Percentiles rank a stretch among this genome's conserved stretches.
These are phyloP conservation scores for Ostrea edulis DNA, from an alignment of 1,140 invertebrate genomes.

Conservation along the genomic window DNA sequence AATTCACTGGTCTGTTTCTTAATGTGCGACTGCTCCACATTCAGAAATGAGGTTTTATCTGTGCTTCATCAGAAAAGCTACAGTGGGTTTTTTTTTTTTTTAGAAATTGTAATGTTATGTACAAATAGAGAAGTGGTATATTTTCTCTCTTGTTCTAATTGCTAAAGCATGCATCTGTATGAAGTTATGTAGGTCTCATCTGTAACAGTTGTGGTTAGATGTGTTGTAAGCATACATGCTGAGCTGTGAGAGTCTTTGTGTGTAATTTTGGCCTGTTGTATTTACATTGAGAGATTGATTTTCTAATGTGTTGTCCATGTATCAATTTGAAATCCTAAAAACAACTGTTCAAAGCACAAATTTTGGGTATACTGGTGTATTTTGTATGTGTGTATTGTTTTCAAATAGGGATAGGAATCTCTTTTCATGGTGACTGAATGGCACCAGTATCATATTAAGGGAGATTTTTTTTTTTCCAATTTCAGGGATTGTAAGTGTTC, in stretches of 20 bases:
- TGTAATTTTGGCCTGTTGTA: background rate
- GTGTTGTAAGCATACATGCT: background rate
- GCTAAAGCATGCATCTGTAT: background rate
- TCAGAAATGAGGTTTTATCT: background rate
- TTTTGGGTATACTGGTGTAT: background rate
- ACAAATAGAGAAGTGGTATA: background rate
- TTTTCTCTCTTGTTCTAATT: background rate
- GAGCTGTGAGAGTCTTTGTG: background rate
- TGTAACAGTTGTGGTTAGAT: background rate
- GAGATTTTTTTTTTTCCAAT: background rate
- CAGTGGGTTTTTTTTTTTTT: too few relatives aligned
- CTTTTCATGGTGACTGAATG: background rate
- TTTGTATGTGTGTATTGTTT: background rate
- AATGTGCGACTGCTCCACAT: too few relatives aligned
- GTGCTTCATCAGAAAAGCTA: background rate
- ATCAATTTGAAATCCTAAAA: background rate
- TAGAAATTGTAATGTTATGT: background rate
- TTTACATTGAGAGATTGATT: background rate
- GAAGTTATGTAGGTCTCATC: background rate
- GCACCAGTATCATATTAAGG: background rate
- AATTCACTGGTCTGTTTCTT: too few relatives aligned
- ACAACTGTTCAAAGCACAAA: background rate
- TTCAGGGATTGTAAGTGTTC: conserved; percentile 4
- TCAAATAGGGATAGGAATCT: background rate
- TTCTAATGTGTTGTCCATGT: background rate